A percentile compares a stretch with the other conserved stretches of the same genome.
phyloP scores from a whole-genome alignment of 2,113 vertebrate species.

The Galbula dea region DNA sequence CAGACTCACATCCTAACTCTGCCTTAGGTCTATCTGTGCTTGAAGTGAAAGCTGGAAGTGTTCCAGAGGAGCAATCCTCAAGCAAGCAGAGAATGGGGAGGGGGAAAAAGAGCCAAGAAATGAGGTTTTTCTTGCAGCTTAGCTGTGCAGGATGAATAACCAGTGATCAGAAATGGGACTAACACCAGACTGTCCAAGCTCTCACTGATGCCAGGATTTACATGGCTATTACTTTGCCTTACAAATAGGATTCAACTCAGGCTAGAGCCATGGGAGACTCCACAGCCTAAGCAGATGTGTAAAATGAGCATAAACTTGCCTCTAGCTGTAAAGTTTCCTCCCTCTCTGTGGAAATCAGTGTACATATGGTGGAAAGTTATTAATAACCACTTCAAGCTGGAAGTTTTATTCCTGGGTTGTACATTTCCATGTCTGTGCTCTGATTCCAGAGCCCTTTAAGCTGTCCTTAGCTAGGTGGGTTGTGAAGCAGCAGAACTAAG shows the following conservation, averaged over 20 bases:
- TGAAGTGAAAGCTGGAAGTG: too few relatives aligned
- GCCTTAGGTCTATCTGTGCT: too few relatives aligned
- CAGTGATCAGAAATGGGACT: not conserved
- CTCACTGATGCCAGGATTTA: not conserved
- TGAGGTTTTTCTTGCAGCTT: too few relatives aligned
- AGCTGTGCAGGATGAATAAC: too few relatives aligned
- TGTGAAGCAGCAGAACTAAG: not conserved
- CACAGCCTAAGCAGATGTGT: not conserved
- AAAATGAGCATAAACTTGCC: not conserved
- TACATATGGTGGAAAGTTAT: not conserved
- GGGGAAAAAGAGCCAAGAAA: too few relatives aligned
- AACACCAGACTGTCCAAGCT: too few relatives aligned
- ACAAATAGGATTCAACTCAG: accelerated
- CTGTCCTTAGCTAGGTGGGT: not conserved
- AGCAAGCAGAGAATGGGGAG: not conserved
- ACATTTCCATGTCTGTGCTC: not conserved
- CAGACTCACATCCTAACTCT: not conserved
- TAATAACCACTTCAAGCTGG: not conserved
- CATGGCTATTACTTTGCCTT: accelerated
- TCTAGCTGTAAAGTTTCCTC: not conserved
- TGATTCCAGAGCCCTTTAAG: not conserved
- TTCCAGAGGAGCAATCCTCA: too few relatives aligned
- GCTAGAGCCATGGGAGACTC: not conserved
- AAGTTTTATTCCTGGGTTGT: not conserved
- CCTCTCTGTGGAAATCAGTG: not conserved